phyloP scores from a whole-genome alignment of 2,797 vertebrate genomes.

The Gadopsis bispinosus region DNA sequence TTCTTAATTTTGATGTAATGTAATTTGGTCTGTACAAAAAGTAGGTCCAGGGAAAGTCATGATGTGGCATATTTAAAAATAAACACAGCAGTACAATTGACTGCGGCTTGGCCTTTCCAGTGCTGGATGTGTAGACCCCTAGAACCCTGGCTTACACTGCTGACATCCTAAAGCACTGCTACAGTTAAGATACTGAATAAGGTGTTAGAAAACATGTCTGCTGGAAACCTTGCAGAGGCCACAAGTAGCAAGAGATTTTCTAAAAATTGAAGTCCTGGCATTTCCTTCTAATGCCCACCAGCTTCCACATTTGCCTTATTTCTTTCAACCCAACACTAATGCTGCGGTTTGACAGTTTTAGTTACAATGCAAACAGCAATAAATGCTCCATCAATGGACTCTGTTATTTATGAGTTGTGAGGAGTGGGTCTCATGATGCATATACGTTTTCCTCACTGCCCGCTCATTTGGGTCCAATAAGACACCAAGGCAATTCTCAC shows the following conservation, averaged over 20 bases:
- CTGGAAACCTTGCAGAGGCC: not conserved
- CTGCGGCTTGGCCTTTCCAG: not conserved
- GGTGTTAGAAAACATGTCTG: not conserved
- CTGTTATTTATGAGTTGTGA: constrained; percentile 38
- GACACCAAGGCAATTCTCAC: constrained; percentile 22
- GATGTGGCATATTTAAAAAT: constrained; percentile 3
- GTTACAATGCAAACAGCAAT: constrained; percentile 17
- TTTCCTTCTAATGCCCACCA: not conserved
- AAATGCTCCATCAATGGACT: constrained; percentile 11
- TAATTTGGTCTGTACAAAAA: constrained; percentile 9
- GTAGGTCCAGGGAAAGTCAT: not conserved
- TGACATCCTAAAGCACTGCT: not conserved
- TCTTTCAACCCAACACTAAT: not conserved
- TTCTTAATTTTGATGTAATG: constrained; percentile 7
- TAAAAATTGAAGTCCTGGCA: not conserved
- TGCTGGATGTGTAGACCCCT: not conserved
- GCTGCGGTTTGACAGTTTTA: constrained; percentile 10
- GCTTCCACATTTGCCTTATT: not conserved
- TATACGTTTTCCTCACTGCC: constrained; percentile 26
- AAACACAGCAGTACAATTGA: constrained; percentile 11
- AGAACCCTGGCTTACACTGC: not conserved
- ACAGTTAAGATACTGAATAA: constrained; percentile 11
- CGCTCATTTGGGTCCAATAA: constrained; percentile 35
- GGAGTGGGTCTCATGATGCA: constrained; percentile 41
- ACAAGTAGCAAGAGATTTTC: not conserved